Percentiles rank a stretch among this genome's conserved stretches.
Evolutionary conservation across 2,113 vertebrate genomes (phyloP).

Genomic region (Trematomus loennbergii): DNA sequence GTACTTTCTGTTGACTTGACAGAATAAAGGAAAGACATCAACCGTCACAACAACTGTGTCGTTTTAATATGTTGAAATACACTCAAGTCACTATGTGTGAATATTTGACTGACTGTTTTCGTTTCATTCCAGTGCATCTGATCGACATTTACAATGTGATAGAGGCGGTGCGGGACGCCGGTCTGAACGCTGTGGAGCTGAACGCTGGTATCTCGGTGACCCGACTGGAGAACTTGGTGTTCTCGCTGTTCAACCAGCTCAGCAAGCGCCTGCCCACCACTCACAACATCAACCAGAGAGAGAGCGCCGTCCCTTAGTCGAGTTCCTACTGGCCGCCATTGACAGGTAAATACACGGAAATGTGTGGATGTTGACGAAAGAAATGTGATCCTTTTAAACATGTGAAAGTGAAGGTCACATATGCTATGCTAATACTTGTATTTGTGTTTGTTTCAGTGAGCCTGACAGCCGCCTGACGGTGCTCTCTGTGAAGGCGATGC

Average conservation of each 20-base stretch:
- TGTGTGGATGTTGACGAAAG: not conserved
- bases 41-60: not conserved
- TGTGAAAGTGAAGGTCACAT: not conserved
- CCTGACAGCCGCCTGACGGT: constrained; percentile 91
- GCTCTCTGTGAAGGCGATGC: constrained; percentile 95
- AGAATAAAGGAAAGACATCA: too few species aligned
- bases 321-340: constrained; percentile 89
- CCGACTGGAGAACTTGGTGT: constrained; percentile 92
- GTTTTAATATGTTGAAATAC: not conserved
- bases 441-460: constrained; percentile 86
- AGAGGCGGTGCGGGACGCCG: constrained; percentile 94
- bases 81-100: not conserved
- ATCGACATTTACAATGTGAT: constrained; percentile 97
- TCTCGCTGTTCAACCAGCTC: constrained; percentile 94
- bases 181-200: constrained; percentile 91
- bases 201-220: constrained; percentile 87
- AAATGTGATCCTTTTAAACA: not conserved
- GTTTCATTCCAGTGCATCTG: constrained; percentile 88
- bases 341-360: constrained; percentile 84
- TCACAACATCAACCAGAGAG: constrained; percentile 91
- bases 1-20: too few species aligned
- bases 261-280: constrained; percentile 94
- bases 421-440: constrained; percentile 62
- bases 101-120: not conserved
- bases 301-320: constrained; percentile 92